Evolutionary conservation across 53 echinoderm and acorn worm species (phyloP), one percentile per base, ranked within the genome.

Genomic region (Echinarachnius parma): DNA sequence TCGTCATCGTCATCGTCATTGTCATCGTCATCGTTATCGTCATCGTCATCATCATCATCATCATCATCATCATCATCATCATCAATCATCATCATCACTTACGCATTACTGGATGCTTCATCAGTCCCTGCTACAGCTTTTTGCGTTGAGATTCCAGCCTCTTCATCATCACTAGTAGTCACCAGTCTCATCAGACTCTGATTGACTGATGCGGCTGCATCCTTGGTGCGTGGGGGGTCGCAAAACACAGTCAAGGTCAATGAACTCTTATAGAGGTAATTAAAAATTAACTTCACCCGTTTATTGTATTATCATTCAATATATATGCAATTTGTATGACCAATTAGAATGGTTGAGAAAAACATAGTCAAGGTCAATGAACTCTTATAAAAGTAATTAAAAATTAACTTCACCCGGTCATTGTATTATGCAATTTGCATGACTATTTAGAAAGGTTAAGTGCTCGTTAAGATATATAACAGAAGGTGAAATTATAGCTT

Each of bases 151-250:
- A 13, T 9, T 10, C 13, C 19, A 34, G 11, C 19, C 39, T 81
- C 86, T 47, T 54, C 79, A 56, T 95, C 96, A 71, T 95, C 96
- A 35, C 87, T 82, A 5, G 46, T 44, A 2, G 96, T 87, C 31
- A 95, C 81, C 2, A 95, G 82, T 32, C 91, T 76, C 90, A 87
- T 95, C 64, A 95, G 56, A 20, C 75, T 87, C 39, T 85, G 79
- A 26, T 95, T 95, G 25, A 95, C 90, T 0, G 84, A 64, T 37
- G 90, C 91, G 13, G 91, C 91, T 19, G 85, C 90, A 24, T 95
- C 90, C 54, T 84, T 82, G 66, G 87, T 91, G 66, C 80, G 78
- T 91, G 35, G 48, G 20, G 11, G n/a, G n/a, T n/a, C n/a, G n/a
- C n/a, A n/a, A n/a, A 5, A 11, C 3, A 37, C 34, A 28, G 74